A percentile compares a stretch with the other conserved stretches of the same genome.
Conservation (phyloP, 2,888 invertebrate species). For the Nezara viridula region DNA sequence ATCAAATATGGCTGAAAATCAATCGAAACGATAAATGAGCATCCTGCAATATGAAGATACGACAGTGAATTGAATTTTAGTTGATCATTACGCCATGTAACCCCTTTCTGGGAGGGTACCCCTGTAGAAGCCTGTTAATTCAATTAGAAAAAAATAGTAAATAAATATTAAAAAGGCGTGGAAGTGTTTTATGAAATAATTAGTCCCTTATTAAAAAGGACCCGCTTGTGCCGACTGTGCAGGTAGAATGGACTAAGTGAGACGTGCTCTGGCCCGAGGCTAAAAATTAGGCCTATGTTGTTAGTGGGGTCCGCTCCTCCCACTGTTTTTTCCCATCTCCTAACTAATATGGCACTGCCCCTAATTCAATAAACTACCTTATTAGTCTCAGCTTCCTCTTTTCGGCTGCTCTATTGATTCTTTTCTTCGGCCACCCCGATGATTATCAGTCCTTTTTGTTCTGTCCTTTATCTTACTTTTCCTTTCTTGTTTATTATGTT, state of each 20-base stretch:
- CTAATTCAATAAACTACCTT: slow-evolving; percentile 28
- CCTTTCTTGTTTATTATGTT: no score
- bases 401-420: slow-evolving; percentile 7
- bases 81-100: no score
- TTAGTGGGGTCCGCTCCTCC: background rate
- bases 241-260: slow-evolving; percentile 12
- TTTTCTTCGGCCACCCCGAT: background rate
- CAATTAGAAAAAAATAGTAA: no score
- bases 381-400: slow-evolving; percentile 16
- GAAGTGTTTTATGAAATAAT: background rate
- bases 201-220: background rate
- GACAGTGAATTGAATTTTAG: no score
- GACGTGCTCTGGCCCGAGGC: slow-evolving; percentile 10
- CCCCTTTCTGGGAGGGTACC: no score
- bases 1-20: no score
- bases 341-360: background rate
- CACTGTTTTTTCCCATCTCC: slow-evolving; percentile 37
- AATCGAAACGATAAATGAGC: no score
- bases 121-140: no score
- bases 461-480: no score
- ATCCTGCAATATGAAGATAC: no score
- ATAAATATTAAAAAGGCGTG: background rate
- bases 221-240: background rate
- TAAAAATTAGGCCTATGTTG: slow-evolving; percentile 14
- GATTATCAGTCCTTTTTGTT: background rate